These are phyloP conservation scores for Phylloscopus collybita DNA, from an alignment of 2,797 vertebrate genomes.

Conservation along the genomic window DNA sequence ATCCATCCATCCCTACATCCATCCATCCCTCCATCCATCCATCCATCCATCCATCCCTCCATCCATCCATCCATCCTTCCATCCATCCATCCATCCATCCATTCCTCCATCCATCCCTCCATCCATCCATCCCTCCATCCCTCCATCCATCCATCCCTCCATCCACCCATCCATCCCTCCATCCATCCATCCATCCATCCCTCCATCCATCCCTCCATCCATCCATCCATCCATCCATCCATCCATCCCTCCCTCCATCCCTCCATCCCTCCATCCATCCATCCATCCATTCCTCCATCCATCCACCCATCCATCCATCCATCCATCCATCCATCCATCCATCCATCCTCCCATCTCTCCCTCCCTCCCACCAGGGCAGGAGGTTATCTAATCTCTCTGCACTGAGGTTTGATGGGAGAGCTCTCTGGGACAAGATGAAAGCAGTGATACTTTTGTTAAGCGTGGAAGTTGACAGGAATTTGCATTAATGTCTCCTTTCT, in stretches of 20 bases:
- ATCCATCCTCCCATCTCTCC: not conserved
- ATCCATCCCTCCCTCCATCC: not conserved
- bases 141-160: not conserved
- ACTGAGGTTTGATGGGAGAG: not conserved
- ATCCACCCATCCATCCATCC: not conserved
- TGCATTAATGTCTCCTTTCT: not conserved
- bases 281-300: not conserved
- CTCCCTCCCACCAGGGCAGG: accelerated
- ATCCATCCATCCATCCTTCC: not conserved
- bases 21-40: not conserved
- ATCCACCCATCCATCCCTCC: not conserved
- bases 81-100: not conserved
- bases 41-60: not conserved
- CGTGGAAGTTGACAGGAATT: not conserved
- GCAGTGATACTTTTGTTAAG: not conserved
- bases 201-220: not conserved
- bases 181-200: not conserved
- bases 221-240: not conserved
- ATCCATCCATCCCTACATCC: not conserved
- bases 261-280: not conserved
- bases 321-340: not conserved
- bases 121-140: not conserved
- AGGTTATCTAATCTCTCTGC: not conserved
- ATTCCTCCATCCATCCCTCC: not conserved
- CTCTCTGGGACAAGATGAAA: not conserved